phyloP scores from a whole-genome alignment of 2,113 vertebrate genomes.

The Otocyon megalotis region DNA sequence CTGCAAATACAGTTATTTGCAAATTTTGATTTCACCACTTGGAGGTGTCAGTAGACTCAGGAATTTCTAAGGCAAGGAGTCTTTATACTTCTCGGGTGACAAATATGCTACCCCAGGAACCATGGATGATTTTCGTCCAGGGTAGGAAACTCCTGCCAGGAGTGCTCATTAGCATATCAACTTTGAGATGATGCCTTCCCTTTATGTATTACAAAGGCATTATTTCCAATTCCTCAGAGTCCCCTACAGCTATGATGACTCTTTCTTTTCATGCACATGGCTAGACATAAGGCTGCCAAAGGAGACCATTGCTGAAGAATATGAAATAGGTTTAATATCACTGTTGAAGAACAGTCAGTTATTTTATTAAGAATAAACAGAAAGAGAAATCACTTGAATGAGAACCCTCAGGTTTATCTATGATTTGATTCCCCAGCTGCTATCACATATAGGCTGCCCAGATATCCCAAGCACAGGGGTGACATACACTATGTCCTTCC shows the following conservation, averaged over 20 bases:
- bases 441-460: background rate
- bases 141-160: background rate
- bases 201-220: background rate
- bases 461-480: background rate
- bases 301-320: background rate
- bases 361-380: background rate
- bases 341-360: background rate
- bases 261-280: background rate
- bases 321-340: slow-evolving; percentile 6
- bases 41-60: background rate
- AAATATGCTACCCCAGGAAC: background rate
- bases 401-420: background rate
- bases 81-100: background rate
- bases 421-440: background rate
- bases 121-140: background rate
- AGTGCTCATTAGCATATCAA: background rate
- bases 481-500: background rate
- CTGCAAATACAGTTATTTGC: background rate
- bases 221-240: background rate
- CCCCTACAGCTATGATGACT: background rate
- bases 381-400: background rate
- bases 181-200: background rate
- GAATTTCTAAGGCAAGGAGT: slow-evolving; percentile 46
- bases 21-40: slow-evolving; percentile 56
- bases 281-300: background rate